Percentiles rank a stretch among this genome's conserved stretches.
Evolutionary conservation across 1,140 invertebrate species (phyloP).

Genomic region (Protaetia brevitarsis): DNA sequence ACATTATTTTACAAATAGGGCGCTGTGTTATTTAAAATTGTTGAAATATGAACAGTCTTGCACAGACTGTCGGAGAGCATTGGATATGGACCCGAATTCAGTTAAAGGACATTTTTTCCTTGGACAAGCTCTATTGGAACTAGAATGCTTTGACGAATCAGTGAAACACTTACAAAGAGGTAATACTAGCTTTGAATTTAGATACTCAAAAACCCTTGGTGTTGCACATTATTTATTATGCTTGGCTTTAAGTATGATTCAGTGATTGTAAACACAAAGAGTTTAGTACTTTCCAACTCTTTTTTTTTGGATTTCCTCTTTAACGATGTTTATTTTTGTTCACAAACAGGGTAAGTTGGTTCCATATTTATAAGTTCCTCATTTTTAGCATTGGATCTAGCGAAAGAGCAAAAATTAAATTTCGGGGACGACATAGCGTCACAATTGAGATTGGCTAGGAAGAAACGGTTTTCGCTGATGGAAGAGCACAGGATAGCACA

Average conservation of each 20-base stretch:
- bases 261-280: no score
- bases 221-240: no score
- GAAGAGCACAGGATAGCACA: conserved; percentile 92
- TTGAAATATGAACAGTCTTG: conserved; percentile 86
- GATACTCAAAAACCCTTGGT: no score
- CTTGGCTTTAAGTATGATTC: no score
- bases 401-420: conserved; percentile 88
- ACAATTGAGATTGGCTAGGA: conserved; percentile 82
- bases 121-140: conserved; percentile 82
- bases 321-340: no score
- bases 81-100: conserved; percentile 81
- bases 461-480: conserved; percentile 85
- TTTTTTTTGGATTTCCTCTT: no score
- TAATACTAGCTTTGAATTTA: no score
- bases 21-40: conserved; percentile 88
- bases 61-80: conserved; percentile 81
- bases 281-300: no score
- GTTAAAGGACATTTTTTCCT: conserved; percentile 98
- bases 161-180: conserved; percentile 93
- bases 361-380: background rate
- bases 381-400: conserved; percentile 81
- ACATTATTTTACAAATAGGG: conserved; percentile 93
- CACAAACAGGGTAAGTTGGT: no score
- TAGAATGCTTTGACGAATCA: conserved; percentile 87
- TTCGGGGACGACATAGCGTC: conserved; percentile 97